Evolutionary conservation across 2,797 vertebrate species (phyloP).

Genomic region (Pogonophryne albipinna): DNA sequence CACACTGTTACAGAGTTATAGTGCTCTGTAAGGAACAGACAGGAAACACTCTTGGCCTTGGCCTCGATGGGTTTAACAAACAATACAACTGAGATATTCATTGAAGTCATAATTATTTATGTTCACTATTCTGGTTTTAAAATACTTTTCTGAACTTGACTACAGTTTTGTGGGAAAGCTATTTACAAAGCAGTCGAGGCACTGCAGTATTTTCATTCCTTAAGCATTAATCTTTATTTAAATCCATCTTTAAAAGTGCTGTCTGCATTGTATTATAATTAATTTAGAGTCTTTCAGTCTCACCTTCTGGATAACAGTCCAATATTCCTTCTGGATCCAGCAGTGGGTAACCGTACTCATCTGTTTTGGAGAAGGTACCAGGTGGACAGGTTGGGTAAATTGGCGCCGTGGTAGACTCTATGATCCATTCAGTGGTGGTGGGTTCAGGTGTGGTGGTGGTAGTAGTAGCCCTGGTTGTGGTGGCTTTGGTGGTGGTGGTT

Average conservation of each 20-base stretch:
- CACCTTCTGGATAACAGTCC: slow-evolving; percentile 94
- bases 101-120: slow-evolving; percentile 50
- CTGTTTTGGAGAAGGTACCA: slow-evolving; percentile 87
- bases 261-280: not conserved
- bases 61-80: slow-evolving; percentile 50
- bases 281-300: slow-evolving; percentile 31
- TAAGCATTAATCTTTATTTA: not conserved
- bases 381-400: slow-evolving; percentile 90
- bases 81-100: slow-evolving; percentile 49
- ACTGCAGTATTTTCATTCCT: slow-evolving; percentile 19
- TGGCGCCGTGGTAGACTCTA: slow-evolving; percentile 69
- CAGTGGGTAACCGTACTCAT: slow-evolving; percentile 88
- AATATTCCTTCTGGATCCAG: slow-evolving; percentile 86
- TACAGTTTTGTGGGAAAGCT: slow-evolving; percentile 27
- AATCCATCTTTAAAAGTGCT: slow-evolving; percentile 3
- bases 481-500: slow-evolving; percentile 74
- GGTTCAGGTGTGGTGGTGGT: slow-evolving; percentile 82
- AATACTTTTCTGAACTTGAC: slow-evolving; percentile 23
- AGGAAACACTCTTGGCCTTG: slow-evolving; percentile 42
- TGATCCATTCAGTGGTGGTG: slow-evolving; percentile 85
- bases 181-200: not conserved
- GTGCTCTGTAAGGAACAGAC: slow-evolving; percentile 41
- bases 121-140: slow-evolving; percentile 25
- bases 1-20: slow-evolving; percentile 40
- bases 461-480: slow-evolving; percentile 76